A percentile compares a stretch with the other conserved stretches of the same genome.
Evolutionary conservation across 1,140 invertebrate species (phyloP).

Genomic region (Holotrichia oblita): DNA sequence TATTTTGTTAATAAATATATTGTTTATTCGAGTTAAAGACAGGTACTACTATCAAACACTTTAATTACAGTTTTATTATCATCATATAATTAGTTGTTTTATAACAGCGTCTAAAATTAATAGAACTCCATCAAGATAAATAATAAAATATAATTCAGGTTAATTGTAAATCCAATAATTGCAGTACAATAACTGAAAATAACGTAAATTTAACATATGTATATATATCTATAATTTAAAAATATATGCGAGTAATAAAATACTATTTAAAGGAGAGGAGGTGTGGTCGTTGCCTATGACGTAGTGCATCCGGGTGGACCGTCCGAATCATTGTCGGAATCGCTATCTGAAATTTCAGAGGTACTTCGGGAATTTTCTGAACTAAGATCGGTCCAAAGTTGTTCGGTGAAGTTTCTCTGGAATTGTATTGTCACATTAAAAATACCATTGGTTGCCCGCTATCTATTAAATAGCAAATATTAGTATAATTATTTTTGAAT

Average conservation of each 20-base stretch:
- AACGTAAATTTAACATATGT: conserved; percentile 38
- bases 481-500: no score
- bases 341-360: conserved; percentile 10
- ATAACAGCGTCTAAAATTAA: conserved; percentile 6
- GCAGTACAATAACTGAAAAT: conserved; percentile 20
- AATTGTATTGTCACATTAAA: conserved; percentile 28
- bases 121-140: conserved; percentile 31
- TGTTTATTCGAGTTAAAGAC: background rate
- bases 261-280: background rate
- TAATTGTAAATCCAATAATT: conserved; percentile 36
- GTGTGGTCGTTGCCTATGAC: conserved; percentile 41
- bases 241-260: conserved; percentile 30
- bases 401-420: conserved; percentile 39
- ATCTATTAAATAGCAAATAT: no score
- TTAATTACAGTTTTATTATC: conserved; percentile 34
- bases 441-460: background rate
- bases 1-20: background rate
- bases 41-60: conserved; percentile 37
- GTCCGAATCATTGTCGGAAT: conserved; percentile 44
- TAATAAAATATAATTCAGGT: conserved; percentile 38
- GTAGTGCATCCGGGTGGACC: conserved; percentile 45
- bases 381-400: conserved; percentile 44
- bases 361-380: conserved; percentile 41
- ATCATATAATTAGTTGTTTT: background rate
- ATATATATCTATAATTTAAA: no score